Evolutionary conservation across 2,797 vertebrate genomes (phyloP).

Genomic region (Muscicapa comitata): DNA sequence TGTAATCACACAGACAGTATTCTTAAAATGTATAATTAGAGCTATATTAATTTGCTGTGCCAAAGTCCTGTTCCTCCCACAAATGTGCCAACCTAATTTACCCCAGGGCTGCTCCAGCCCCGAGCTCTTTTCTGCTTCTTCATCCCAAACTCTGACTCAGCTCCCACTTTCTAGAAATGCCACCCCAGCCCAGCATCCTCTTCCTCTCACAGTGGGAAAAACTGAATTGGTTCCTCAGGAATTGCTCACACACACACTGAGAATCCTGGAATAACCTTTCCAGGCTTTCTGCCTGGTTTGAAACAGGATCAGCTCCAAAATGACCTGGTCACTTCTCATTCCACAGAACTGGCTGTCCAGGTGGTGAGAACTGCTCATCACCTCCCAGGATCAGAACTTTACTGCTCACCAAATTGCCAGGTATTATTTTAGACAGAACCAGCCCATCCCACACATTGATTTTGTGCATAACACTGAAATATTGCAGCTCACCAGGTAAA

Average conservation of each 20-base stretch:
- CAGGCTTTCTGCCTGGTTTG: neutral
- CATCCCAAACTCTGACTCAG: neutral
- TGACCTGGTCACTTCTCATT: accelerated
- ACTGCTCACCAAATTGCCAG: neutral
- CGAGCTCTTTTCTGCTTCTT: neutral
- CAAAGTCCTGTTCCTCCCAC: too few species aligned
- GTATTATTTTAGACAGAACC: neutral
- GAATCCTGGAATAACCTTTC: neutral
- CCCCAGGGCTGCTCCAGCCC: neutral
- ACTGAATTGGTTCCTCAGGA: neutral
- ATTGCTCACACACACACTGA: neutral
- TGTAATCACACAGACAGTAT: too few species aligned
- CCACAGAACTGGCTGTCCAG: neutral
- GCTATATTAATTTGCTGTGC: too few species aligned
- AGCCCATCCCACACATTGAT: neutral
- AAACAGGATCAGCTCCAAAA: neutral
- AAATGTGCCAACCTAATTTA: neutral
- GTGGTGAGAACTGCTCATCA: neutral
- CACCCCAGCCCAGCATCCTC: neutral
- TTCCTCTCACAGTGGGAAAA: neutral
- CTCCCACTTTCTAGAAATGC: neutral
- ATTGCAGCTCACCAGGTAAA: neutral
- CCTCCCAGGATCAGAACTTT: neutral
- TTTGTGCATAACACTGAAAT: neutral
- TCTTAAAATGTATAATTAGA: too few species aligned